Percentiles rank a stretch among this genome's conserved stretches.
Evolutionary conservation across 1,140 invertebrate genomes (phyloP).

Genomic region (Drosophila grimshawi): DNA sequence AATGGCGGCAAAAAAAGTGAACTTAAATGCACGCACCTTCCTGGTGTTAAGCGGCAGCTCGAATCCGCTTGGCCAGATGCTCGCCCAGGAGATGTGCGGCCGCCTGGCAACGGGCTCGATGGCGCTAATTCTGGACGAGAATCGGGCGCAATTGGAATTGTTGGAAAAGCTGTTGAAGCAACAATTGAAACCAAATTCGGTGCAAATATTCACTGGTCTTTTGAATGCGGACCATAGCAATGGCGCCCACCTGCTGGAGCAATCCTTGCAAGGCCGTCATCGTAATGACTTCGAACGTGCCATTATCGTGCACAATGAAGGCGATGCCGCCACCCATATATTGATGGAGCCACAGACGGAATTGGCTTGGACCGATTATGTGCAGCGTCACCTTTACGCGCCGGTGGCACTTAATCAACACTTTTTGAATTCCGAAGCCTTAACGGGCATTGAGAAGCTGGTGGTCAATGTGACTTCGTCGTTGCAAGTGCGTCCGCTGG

Average conservation of each 20-base stretch:
- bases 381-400: slow-evolving; percentile 92
- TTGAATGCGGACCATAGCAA: slow-evolving; percentile 38
- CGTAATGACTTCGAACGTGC: slow-evolving; percentile 86
- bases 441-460: slow-evolving; percentile 84
- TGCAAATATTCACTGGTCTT: slow-evolving; percentile 42
- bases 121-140: slow-evolving; percentile 91
- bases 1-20: slow-evolving; percentile 78
- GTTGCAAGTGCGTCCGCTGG: slow-evolving; percentile 90
- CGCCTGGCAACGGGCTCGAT: slow-evolving; percentile 87
- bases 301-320: slow-evolving; percentile 95
- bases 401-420: slow-evolving; percentile 91
- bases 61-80: slow-evolving; percentile 87
- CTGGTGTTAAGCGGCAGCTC: slow-evolving; percentile 70
- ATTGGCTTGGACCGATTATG: slow-evolving; percentile 88
- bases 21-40: slow-evolving; percentile 70
- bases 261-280: slow-evolving; percentile 8
- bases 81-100: slow-evolving; percentile 89
- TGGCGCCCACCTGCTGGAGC: slow-evolving; percentile 40
- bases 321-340: slow-evolving; percentile 89
- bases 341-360: slow-evolving; percentile 86
- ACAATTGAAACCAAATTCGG: slow-evolving; percentile 25
- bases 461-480: slow-evolving; percentile 96
- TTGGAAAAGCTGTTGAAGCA: slow-evolving; percentile 45
- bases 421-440: slow-evolving; percentile 86
- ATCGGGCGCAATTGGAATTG: slow-evolving; percentile 74